A percentile compares a stretch with the other conserved stretches of the same genome.
Conservation (phyloP, 1,140 invertebrate genomes). For the Myzus persicae region DNA sequence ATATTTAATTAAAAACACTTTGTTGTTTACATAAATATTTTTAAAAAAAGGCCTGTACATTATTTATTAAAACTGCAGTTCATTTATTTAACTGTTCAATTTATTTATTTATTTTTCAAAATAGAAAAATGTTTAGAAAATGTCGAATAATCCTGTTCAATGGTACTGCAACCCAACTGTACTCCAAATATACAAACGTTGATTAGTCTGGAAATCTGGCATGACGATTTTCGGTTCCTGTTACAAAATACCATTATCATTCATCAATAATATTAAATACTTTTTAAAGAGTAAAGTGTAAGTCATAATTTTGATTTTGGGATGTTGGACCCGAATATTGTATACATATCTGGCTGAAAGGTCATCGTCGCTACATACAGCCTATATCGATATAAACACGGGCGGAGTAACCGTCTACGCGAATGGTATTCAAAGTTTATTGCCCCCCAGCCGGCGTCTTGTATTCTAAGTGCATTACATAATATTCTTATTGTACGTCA, state of each 20-base stretch:
- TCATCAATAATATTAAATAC: not conserved
- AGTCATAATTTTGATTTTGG: not conserved
- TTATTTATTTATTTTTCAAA: not conserved
- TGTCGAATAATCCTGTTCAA: not conserved
- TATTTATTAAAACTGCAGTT: no score
- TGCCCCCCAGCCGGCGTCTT: not conserved
- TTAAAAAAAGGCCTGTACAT: no score
- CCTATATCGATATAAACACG: conserved; percentile 9
- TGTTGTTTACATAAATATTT: no score
- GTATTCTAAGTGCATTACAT: not conserved
- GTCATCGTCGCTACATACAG: not conserved
- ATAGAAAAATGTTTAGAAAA: not conserved
- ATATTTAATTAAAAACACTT: no score
- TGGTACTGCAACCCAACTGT: not conserved
- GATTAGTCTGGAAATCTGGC: no score
- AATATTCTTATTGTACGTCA: not conserved
- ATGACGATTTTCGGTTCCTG: not conserved
- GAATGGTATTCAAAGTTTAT: conserved; percentile 30
- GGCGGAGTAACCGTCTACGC: not conserved
- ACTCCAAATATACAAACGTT: not conserved
- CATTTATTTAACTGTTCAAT: no score
- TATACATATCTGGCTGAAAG: not conserved
- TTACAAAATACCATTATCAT: not conserved
- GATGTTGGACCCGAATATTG: not conserved
- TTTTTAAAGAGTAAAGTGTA: not conserved